Evolutionary conservation across 2,797 vertebrate genomes (phyloP).

Genomic region (Tenualosa thibaudeaui): DNA sequence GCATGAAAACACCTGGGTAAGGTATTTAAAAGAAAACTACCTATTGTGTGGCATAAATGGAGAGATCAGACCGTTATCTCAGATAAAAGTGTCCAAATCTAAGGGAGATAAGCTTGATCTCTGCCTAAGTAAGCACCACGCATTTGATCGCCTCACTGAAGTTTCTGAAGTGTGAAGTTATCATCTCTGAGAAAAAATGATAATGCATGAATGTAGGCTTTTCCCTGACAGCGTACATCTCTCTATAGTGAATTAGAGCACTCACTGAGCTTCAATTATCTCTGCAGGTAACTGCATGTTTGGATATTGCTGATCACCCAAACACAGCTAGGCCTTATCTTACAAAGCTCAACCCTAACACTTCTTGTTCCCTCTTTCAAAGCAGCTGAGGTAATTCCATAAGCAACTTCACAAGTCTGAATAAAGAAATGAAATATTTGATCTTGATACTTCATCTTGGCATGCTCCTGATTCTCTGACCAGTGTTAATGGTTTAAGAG

Average conservation of each 20-base stretch:
- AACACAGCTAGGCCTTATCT: neutral
- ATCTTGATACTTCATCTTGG: neutral
- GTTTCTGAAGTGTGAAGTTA: slow-evolving; percentile 13
- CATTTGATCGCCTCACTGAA: neutral
- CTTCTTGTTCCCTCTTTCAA: neutral
- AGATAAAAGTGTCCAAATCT: slow-evolving; percentile 21
- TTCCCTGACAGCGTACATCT: slow-evolving; percentile 5
- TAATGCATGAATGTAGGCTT: slow-evolving; percentile 37
- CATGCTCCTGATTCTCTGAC: neutral
- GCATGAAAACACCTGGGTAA: neutral
- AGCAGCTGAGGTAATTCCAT: neutral
- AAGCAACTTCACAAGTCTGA: neutral
- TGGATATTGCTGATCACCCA: slow-evolving; percentile 11
- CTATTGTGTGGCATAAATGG: neutral
- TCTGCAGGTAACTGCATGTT: slow-evolving; percentile 46
- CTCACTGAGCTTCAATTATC: slow-evolving; percentile 46
- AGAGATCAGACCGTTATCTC: neutral
- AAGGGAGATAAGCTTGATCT: slow-evolving; percentile 18
- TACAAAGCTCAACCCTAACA: neutral
- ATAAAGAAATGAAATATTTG: neutral
- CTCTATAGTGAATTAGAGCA: slow-evolving; percentile 36
- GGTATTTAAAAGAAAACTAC: neutral
- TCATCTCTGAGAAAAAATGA: slow-evolving; percentile 33
- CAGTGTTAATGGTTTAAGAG: neutral
- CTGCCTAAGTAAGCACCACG: slow-evolving; percentile 11